A percentile compares a stretch with the other conserved stretches of the same genome.
Evolutionary conservation across 1,140 invertebrate genomes (phyloP).

Genomic region (Caenorhabditis remanei): DNA sequence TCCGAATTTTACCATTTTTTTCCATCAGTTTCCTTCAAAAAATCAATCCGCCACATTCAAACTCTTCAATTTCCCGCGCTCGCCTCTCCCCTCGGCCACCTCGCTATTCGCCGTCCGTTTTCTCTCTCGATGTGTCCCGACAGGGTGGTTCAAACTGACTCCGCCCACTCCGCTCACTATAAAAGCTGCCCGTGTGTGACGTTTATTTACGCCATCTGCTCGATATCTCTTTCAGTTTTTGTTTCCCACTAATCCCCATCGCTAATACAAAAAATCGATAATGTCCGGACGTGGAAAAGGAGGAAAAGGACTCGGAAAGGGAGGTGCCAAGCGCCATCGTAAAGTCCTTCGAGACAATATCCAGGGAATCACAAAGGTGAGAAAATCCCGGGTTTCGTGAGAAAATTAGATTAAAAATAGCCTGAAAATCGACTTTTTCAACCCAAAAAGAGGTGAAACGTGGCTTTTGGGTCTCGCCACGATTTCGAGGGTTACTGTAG

Average conservation of each 20-base stretch:
- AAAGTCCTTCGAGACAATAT: constrained; percentile 83
- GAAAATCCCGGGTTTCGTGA: constrained; percentile 76
- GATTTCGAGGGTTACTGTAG: too few relatives aligned
- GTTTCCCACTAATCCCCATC: background rate
- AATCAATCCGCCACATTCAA: background rate
- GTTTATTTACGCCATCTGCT: background rate
- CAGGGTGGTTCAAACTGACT: constrained; percentile 43
- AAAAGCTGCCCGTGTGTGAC: background rate
- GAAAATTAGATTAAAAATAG: background rate
- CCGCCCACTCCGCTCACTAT: background rate
- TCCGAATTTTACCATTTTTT: too few relatives aligned
- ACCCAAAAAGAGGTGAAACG: too few relatives aligned
- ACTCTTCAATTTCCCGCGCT: background rate
- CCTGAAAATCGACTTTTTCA: too few relatives aligned
- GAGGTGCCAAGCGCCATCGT: constrained; percentile 83
- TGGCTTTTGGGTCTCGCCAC: too few relatives aligned
- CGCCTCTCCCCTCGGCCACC: background rate
- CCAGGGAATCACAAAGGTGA: constrained; percentile 79
- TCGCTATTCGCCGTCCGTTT: background rate
- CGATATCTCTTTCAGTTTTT: background rate
- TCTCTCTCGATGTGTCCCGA: constrained; percentile 3
- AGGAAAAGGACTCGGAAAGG: constrained; percentile 83
- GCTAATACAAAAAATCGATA: background rate
- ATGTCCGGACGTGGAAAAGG: constrained; percentile 83
- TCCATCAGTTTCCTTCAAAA: background rate